Percentiles rank a stretch among this genome's conserved stretches.
Conservation (phyloP, 2,888 invertebrate genomes). For the Clistopyga incitator region DNA sequence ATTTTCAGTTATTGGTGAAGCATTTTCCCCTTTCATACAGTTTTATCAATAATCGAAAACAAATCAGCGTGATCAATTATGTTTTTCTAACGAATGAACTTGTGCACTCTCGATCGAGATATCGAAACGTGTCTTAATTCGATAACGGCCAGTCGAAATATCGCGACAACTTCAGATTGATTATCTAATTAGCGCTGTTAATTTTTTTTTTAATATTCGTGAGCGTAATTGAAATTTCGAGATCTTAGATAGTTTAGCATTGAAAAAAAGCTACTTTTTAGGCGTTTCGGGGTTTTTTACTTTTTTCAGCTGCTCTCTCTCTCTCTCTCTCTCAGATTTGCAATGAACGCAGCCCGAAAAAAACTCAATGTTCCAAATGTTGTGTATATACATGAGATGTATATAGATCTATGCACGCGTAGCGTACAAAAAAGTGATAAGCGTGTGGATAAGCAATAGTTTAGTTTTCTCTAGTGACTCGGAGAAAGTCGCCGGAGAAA, state of each 20-base stretch:
- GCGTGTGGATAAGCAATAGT: neutral
- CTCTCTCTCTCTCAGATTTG: neutral
- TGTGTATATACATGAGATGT: neutral
- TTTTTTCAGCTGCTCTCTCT: neutral
- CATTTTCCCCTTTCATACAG: too few species aligned
- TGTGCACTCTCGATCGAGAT: conserved; percentile 23
- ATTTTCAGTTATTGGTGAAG: neutral
- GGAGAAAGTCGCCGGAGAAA: conserved; percentile 27
- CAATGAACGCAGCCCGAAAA: neutral
- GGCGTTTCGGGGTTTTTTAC: too few species aligned
- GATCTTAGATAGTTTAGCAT: too few species aligned
- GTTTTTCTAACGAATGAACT: neutral
- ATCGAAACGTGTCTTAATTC: neutral
- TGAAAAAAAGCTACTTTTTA: too few species aligned
- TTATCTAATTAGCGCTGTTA: too few species aligned
- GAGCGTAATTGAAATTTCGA: too few species aligned
- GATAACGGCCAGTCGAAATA: too few species aligned
- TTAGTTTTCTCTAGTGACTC: conserved; percentile 11
- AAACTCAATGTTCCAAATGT: neutral
- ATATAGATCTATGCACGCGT: neutral
- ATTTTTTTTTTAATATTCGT: too few species aligned
- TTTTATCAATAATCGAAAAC: neutral
- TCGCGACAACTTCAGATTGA: too few species aligned
- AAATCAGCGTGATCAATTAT: neutral
- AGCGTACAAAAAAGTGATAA: neutral